Percentiles rank a stretch among this genome's conserved stretches.
Evolutionary conservation across 2,113 vertebrate genomes (phyloP).

Genomic region (Vulpes ferrilata): DNA sequence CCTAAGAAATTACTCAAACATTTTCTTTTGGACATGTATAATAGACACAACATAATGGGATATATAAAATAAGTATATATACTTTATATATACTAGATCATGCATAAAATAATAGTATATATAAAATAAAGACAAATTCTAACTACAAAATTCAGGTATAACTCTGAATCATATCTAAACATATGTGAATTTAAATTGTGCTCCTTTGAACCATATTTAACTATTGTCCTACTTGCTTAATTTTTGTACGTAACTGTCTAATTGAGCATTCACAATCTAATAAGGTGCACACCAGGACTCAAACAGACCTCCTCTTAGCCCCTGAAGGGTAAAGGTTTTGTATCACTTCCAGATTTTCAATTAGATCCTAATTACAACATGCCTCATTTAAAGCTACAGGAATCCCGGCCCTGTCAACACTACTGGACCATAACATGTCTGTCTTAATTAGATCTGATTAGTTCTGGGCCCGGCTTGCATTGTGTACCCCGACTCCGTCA

Average conservation of each 20-base stretch:
- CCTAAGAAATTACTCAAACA: conserved; percentile 53
- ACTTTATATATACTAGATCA: neutral
- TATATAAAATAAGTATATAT: neutral
- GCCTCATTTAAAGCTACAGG: conserved; percentile 89
- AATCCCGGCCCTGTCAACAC: conserved; percentile 86
- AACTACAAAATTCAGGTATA: conserved; percentile 29
- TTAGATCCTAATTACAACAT: conserved; percentile 92
- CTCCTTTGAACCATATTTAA: conserved; percentile 66
- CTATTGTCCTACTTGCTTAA: conserved; percentile 22
- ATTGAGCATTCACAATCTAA: conserved; percentile 86
- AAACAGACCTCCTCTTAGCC: conserved; percentile 78
- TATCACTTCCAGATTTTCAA: conserved; percentile 90
- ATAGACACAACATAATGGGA: neutral
- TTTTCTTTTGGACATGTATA: neutral
- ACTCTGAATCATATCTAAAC: conserved; percentile 48
- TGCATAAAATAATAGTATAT: conserved; percentile 1
- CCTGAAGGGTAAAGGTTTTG: conserved; percentile 83
- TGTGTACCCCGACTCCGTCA: conserved; percentile 79
- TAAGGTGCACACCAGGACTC: conserved; percentile 80
- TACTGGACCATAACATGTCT: conserved; percentile 86
- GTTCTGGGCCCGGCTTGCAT: conserved; percentile 85
- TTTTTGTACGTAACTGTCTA: conserved; percentile 76
- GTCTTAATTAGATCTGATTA: conserved; percentile 93
- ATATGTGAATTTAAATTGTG: conserved; percentile 30
- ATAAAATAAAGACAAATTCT: neutral